Base-by-base conservation (phyloP, 2,888 invertebrate genomes). In the Orthosia gracilis region DNA sequence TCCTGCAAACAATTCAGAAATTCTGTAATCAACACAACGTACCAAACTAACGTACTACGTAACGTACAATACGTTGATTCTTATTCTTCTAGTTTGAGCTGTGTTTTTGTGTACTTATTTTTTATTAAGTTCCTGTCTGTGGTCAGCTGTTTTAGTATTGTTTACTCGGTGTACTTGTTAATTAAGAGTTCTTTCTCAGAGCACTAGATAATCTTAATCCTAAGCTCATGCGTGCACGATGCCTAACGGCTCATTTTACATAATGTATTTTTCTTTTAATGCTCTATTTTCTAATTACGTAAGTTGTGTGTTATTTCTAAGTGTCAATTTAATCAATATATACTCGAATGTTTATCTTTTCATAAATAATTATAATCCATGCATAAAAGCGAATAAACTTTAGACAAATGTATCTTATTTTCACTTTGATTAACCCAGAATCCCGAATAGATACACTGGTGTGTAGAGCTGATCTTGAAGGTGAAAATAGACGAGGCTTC, bases 381-480 rank as follows among this genome's bases (percentile, higher is more conserved):
- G 45, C n/a, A 58, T 18, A 2, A 55, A n/a, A 76, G 68, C 4
- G 13, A 57, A 78, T 57, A 57, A 62, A 77, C 26, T 4, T 0
- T 2, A 23, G 0, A 11, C 55, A 69, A 69, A 69, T 57, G n/a
- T 62, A 1, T 78, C 15, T 31, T 9, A 21, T 2, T 62, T 57
- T 77, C 50, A 45, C 57, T 78, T 45, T 40, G 50, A 23, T n/a
- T 26, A n/a, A 49, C 3, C 11, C 17, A 17, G 26, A 47, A 17
- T 62, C 5, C 47, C 23, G 17, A 47, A 62, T 21, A 45, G 5
- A 40, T 40, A 18, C 15, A 45, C 40, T 3, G 17, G 3, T n/a
- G 12, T 18, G 15, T 26, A 40, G 40, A 40, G 40, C 58, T 11
- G 23, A 31, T 49, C 7, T 17, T 31, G 17, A 18, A 13, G 31